Evolutionary conservation across 2,888 invertebrate species (phyloP).

Genomic region (Penaeus monodon): DNA sequence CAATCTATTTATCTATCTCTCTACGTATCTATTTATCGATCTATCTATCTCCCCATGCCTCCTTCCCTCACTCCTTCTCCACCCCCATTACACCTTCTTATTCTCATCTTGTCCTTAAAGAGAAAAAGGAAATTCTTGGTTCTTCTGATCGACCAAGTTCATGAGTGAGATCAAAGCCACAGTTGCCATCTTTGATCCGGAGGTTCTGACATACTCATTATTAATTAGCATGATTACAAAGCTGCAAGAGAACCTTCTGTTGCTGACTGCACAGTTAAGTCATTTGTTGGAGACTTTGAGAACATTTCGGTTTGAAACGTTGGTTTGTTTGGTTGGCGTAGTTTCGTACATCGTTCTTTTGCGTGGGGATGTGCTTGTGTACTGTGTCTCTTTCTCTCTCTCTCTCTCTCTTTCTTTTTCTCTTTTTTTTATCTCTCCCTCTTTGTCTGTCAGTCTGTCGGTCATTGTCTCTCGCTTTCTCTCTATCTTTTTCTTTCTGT

Average conservation of each 20-base stretch:
- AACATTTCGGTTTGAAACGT: too few relatives aligned
- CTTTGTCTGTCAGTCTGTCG: too few relatives aligned
- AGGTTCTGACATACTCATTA: constrained; percentile 6
- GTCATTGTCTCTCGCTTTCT: too few relatives aligned
- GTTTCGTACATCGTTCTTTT: too few relatives aligned
- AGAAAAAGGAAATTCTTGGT: neutral
- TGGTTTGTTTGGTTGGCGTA: neutral
- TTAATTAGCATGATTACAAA: constrained; percentile 18
- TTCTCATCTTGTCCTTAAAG: neutral
- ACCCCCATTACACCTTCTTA: too few relatives aligned
- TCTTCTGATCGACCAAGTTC: neutral
- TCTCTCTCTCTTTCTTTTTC: too few relatives aligned
- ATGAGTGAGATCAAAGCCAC: neutral
- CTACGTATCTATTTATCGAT: neutral
- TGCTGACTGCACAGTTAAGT: neutral
- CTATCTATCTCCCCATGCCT: too few relatives aligned
- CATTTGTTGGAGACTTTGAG: too few relatives aligned
- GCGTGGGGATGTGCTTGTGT: too few relatives aligned
- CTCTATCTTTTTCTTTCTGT: too few relatives aligned
- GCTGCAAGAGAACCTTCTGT: neutral
- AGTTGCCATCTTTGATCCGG: neutral
- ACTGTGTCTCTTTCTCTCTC: neutral
- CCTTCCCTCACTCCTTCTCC: too few relatives aligned
- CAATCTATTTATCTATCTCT: neutral
- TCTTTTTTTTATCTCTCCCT: neutral